Evolutionary conservation across 2,113 vertebrate genomes (phyloP).

Genomic region (Corythoichthys intestinalis): DNA sequence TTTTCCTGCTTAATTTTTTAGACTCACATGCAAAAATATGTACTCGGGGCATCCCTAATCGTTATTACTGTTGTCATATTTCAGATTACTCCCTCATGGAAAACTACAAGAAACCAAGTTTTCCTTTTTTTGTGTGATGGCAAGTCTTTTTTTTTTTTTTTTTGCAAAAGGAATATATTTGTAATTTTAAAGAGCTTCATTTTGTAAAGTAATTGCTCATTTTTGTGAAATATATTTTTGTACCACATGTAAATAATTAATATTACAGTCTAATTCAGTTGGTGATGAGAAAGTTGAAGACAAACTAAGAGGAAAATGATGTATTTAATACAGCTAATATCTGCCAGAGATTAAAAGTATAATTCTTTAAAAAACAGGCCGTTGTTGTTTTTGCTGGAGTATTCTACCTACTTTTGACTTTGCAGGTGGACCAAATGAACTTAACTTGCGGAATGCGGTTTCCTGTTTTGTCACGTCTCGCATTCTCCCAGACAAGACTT

Average conservation of each 20-base stretch:
- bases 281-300: neutral
- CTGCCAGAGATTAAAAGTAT: conserved; percentile 52
- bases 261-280: neutral
- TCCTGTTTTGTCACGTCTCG: no score
- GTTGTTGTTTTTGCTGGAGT: neutral
- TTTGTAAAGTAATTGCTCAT: conserved; percentile 71
- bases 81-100: conserved; percentile 47
- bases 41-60: neutral
- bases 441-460: no score
- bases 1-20: no score
- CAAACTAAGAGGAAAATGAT: conserved; percentile 50
- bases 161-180: conserved; percentile 82
- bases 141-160: conserved; percentile 44
- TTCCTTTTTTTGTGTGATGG: no score
- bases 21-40: no score
- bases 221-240: conserved; percentile 94
- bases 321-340: conserved; percentile 60
- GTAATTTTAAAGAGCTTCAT: conserved; percentile 87
- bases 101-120: conserved; percentile 55
- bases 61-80: conserved; percentile 7
- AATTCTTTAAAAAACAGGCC: neutral
- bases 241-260: conserved; percentile 78
- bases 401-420: no score
- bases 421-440: no score
- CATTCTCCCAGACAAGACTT: no score